These are phyloP conservation scores for Heterotilapia buettikoferi DNA, from an alignment of 2,113 vertebrate species.

Conservation along the genomic window DNA sequence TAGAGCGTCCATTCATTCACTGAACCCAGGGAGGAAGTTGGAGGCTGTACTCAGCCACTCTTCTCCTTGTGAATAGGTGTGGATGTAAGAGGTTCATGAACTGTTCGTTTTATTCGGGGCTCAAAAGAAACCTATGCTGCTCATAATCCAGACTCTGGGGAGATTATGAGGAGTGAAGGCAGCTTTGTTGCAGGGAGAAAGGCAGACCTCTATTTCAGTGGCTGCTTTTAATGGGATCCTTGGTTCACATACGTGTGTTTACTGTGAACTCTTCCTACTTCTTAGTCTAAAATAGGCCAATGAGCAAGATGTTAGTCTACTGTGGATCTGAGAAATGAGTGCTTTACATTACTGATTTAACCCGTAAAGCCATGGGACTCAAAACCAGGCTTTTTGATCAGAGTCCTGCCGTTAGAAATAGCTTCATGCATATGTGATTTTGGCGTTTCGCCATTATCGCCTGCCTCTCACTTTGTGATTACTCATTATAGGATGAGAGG, in stretches of 20 bases:
- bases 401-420: constrained; percentile 5
- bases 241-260: background rate
- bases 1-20: constrained; percentile 66
- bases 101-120: constrained; percentile 22
- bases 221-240: constrained; percentile 19
- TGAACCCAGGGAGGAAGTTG: constrained; percentile 11
- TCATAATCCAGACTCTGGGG: constrained; percentile 19
- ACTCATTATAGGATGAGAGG: constrained; percentile 24
- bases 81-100: constrained; percentile 40
- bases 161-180: background rate
- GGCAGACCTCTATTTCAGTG: constrained; percentile 2
- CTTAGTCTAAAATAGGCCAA: constrained; percentile 3
- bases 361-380: background rate
- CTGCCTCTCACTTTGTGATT: constrained; percentile 29
- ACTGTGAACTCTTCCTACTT: constrained; percentile 6
- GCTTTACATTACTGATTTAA: background rate
- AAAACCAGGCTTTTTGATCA: background rate
- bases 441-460: background rate
- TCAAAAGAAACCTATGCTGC: constrained; percentile 4
- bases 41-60: constrained; percentile 14
- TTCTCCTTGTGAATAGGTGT: constrained; percentile 39
- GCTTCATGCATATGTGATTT: constrained; percentile 29
- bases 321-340: background rate
- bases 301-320: background rate
- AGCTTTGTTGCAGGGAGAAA: constrained; percentile 22